Percentiles rank a stretch among this genome's conserved stretches.
Conservation (phyloP, 2,797 vertebrate genomes). For the Cirrhinus molitorella region DNA sequence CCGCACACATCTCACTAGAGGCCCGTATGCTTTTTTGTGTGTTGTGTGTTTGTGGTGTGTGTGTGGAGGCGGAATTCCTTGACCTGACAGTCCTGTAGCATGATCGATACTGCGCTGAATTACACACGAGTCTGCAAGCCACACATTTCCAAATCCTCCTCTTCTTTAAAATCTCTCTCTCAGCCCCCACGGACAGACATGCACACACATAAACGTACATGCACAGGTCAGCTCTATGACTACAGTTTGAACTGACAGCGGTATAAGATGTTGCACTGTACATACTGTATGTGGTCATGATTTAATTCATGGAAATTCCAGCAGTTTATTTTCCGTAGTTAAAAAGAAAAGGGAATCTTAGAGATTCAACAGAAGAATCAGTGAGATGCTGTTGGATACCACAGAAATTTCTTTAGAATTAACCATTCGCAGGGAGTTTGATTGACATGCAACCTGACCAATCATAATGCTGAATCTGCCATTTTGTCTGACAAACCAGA, state of each 20-base stretch:
- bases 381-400: neutral
- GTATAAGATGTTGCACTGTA: conserved; percentile 24
- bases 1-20: conserved; percentile 21
- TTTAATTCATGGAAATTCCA: conserved; percentile 49
- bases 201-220: conserved; percentile 7
- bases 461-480: too few relatives aligned
- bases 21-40: conserved; percentile 19
- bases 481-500: too few relatives aligned
- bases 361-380: conserved; percentile 12
- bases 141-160: conserved; percentile 39
- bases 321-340: conserved; percentile 11
- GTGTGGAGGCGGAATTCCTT: conserved; percentile 48
- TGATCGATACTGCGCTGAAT: conserved; percentile 48
- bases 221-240: conserved; percentile 2
- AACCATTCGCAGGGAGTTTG: too few relatives aligned
- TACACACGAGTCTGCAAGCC: conserved; percentile 40
- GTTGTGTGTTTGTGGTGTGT: conserved; percentile 24
- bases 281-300: neutral
- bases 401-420: neutral
- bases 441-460: too few relatives aligned
- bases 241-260: neutral
- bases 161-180: conserved; percentile 26
- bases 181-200: neutral
- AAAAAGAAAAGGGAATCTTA: conserved; percentile 34
- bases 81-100: conserved; percentile 38